Evolutionary conservation across 2,113 vertebrate species (phyloP).

Genomic region (Neoarius graeffei): DNA sequence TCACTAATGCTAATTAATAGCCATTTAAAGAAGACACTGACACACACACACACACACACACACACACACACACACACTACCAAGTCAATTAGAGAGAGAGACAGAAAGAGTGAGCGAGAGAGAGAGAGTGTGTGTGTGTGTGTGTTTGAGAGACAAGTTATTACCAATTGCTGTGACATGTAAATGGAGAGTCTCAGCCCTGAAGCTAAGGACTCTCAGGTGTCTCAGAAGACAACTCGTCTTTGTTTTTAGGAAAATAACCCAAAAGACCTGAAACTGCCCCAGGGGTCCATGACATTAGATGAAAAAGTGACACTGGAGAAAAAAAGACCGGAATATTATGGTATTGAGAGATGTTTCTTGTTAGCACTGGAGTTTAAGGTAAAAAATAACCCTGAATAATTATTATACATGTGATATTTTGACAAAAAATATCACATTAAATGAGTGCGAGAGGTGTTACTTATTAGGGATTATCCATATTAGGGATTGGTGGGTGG

Average conservation of each 20-base stretch:
- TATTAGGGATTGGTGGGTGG: background rate
- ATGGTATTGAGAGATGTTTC: no score
- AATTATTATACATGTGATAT: background rate
- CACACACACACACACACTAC: conserved; percentile 5
- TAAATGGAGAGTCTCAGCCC: background rate
- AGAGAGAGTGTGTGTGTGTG: background rate
- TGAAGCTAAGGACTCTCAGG: background rate
- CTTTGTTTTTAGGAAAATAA: background rate
- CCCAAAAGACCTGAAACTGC: background rate
- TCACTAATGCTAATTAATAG: conserved; percentile 58
- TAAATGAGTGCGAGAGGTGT: background rate
- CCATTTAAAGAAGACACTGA: conserved; percentile 55
- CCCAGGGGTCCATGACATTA: background rate
- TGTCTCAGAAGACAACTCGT: background rate
- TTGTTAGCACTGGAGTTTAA: background rate
- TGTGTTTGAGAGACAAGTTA: background rate
- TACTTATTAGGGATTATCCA: background rate
- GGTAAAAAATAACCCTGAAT: background rate
- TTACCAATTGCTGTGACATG: background rate
- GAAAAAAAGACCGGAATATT: background rate
- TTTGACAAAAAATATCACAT: background rate
- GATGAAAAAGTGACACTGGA: background rate
- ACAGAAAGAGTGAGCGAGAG: no score
- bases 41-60: conserved; percentile 35
- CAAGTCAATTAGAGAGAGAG: conserved; percentile 46